Percentiles rank a stretch among this genome's conserved stretches.
Evolutionary conservation across 2,113 vertebrate genomes (phyloP).

Genomic region (Nansenia antarctica): DNA sequence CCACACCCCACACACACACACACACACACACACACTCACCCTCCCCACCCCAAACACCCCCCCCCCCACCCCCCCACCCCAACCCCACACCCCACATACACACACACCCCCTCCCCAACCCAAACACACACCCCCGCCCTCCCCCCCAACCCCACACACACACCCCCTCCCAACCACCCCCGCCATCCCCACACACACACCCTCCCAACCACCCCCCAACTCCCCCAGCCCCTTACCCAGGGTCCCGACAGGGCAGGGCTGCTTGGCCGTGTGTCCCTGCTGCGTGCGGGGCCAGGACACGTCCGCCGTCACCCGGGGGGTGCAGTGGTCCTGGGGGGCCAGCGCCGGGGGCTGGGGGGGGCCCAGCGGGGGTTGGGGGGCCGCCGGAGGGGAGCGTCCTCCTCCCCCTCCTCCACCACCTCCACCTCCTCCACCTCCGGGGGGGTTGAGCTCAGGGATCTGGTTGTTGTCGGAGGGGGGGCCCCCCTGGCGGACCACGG

Average conservation of each 20-base stretch:
- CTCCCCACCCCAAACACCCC: too few relatives aligned
- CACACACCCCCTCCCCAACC: too few relatives aligned
- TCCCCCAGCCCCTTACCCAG: slow-evolving; percentile 88
- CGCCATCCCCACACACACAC: background rate
- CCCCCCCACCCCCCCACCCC: too few relatives aligned
- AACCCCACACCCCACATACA: too few relatives aligned
- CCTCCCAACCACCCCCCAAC: background rate
- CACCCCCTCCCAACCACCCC: background rate
- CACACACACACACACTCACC: too few relatives aligned
- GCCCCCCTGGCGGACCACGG: slow-evolving; percentile 48
- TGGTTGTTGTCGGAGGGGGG: slow-evolving; percentile 61
- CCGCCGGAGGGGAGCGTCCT: too few relatives aligned
- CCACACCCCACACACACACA: too few relatives aligned
- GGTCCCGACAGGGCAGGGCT: slow-evolving; percentile 90
- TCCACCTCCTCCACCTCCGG: background rate
- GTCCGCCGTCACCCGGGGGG: slow-evolving; percentile 82
- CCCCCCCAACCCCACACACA: background rate
- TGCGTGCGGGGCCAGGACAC: slow-evolving; percentile 94
- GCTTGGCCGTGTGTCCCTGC: slow-evolving; percentile 91
- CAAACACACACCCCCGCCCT: too few relatives aligned
- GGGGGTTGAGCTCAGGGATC: slow-evolving; percentile 55
- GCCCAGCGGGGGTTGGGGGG: slow-evolving; percentile 30
- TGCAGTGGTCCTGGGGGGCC: slow-evolving; percentile 85
- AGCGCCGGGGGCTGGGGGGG: slow-evolving; percentile 77
- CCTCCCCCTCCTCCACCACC: too few relatives aligned